Evolutionary conservation across 2,113 vertebrate genomes (phyloP).

Genomic region (Prolemur simus): DNA sequence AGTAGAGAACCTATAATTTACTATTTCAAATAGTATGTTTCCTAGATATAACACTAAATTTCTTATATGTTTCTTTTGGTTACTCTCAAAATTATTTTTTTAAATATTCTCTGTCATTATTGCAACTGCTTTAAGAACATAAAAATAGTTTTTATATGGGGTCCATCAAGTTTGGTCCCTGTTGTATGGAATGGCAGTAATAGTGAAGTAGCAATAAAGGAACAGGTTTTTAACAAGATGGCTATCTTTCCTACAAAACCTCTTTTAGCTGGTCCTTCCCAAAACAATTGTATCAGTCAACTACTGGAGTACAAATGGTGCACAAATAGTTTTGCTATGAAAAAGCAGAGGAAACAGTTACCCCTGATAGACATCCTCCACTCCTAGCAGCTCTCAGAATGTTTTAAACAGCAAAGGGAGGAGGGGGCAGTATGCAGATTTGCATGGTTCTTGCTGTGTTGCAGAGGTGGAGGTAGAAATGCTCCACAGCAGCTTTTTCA

Average conservation of each 20-base stretch:
- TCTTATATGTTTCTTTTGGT: neutral
- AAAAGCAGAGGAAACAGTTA: neutral
- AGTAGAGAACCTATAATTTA: constrained; percentile 19
- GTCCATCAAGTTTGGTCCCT: neutral
- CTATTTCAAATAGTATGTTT: neutral
- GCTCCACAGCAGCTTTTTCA: neutral
- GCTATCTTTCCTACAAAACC: neutral
- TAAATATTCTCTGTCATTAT: neutral
- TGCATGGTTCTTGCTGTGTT: neutral
- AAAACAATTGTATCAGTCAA: neutral
- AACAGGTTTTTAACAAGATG: neutral
- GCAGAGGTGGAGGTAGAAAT: neutral
- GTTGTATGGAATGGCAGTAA: neutral
- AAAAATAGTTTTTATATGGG: neutral
- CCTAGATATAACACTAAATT: constrained; percentile 1
- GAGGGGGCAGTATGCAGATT: neutral
- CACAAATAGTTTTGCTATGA: neutral
- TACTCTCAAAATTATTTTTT: constrained; percentile 4
- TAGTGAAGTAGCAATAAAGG: neutral
- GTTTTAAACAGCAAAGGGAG: neutral
- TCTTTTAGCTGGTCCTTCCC: neutral
- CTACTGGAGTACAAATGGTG: neutral
- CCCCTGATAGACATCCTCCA: neutral
- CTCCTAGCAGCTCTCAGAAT: neutral
- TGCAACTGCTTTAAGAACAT: neutral